Conservation (phyloP, 2,113 vertebrate species). For the Apistogramma diplotaenia region DNA sequence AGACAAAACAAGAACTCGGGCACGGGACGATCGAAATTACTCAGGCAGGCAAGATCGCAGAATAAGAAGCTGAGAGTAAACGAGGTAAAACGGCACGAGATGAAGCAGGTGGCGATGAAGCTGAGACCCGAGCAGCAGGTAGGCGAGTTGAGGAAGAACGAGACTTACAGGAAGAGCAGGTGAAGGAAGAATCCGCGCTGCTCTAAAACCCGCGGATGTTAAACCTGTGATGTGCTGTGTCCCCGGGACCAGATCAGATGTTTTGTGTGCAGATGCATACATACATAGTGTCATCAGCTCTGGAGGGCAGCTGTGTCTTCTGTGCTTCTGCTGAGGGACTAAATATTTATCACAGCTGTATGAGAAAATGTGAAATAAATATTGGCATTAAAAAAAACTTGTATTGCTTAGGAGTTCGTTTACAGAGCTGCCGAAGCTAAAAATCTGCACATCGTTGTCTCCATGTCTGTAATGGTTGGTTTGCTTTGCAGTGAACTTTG, state of each 20-base stretch:
- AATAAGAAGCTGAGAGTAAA: neutral
- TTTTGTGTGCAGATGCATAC: neutral
- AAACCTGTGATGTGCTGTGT: neutral
- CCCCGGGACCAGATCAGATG: no score
- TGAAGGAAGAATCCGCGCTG: neutral
- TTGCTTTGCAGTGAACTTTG: constrained; percentile 16
- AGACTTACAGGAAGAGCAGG: neutral
- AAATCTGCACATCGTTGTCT: neutral
- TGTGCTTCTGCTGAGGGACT: neutral
- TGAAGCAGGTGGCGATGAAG: neutral
- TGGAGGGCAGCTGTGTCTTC: neutral
- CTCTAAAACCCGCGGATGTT: neutral
- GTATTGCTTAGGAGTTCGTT: neutral
- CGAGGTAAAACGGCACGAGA: neutral
- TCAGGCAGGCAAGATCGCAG: neutral
- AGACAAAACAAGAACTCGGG: no score
- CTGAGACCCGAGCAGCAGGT: neutral
- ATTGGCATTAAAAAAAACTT: neutral
- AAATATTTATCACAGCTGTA: neutral
- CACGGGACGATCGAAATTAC: no score
- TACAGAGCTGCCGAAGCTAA: neutral
- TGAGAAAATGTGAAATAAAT: neutral
- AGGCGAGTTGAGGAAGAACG: neutral
- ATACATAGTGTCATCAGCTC: neutral
- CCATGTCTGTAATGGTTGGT: neutral